Evolutionary conservation across 2,888 invertebrate species (phyloP).

Genomic region (Aplocera efformata): DNA sequence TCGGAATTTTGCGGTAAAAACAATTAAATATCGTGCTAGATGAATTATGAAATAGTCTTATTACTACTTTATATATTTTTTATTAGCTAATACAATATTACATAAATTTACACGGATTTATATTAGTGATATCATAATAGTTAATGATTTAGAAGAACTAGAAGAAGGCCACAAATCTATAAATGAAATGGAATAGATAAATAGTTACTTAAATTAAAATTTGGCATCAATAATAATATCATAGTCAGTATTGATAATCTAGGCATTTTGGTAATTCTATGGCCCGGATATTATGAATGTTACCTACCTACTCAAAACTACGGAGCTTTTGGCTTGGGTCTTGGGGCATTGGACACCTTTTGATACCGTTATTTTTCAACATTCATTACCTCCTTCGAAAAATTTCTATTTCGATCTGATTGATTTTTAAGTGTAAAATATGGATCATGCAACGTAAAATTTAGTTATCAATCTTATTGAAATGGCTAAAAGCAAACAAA

Average conservation of each 20-base stretch:
- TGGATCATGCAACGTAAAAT: neutral
- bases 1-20: no score
- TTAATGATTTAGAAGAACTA: constrained; percentile 5
- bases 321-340: constrained; percentile 1
- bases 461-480: constrained; percentile 9
- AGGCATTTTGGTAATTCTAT: constrained; percentile 1
- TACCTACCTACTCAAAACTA: neutral
- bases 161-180: constrained; percentile 12
- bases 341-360: neutral
- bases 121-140: constrained; percentile 1
- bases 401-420: no score
- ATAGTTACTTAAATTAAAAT: constrained; percentile 19
- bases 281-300: no score
- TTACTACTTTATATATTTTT: no score
- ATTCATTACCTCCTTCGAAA: no score
- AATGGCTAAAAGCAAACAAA: constrained; percentile 21
- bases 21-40: no score
- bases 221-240: constrained; percentile 15
- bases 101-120: no score
- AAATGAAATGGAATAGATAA: constrained; percentile 15
- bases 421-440: no score
- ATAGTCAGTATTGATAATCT: constrained; percentile 15
- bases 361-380: neutral
- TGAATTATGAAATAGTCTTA: no score
- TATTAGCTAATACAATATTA: no score